phyloP scores from a whole-genome alignment of 2,113 vertebrate genomes.

The Ammodytes dubius region DNA sequence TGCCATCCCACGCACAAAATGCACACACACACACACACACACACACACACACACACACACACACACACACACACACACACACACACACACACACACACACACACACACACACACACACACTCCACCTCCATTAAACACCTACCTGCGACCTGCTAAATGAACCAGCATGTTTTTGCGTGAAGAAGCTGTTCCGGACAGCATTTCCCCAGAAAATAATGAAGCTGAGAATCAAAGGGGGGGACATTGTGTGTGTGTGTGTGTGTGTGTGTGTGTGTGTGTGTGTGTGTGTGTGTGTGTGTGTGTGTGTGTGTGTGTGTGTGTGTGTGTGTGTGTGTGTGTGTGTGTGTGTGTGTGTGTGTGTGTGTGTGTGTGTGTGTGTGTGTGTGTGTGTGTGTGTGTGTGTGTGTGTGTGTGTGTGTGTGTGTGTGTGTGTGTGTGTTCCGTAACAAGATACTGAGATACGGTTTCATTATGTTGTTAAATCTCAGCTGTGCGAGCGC shows the following conservation, averaged over 20 bases:
- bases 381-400: conserved; percentile 1
- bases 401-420: neutral
- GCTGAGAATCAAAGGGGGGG: conserved; percentile 41
- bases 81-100: conserved; percentile 10
- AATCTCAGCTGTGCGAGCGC: conserved; percentile 29
- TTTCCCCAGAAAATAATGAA: conserved; percentile 56
- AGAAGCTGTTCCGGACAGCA: neutral
- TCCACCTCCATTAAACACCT: conserved; percentile 38
- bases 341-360: neutral
- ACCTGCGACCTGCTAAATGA: conserved; percentile 38
- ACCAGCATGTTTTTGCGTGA: conserved; percentile 37
- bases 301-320: neutral
- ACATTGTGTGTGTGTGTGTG: neutral
- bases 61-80: conserved; percentile 6
- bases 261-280: neutral
- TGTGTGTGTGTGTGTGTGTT: neutral
- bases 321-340: neutral
- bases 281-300: neutral
- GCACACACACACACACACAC: conserved; percentile 5
- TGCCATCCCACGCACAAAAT: conserved; percentile 9
- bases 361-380: conserved; percentile 1
- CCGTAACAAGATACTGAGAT: conserved; percentile 39
- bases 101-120: conserved; percentile 9
- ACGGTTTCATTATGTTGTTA: conserved; percentile 10
- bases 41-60: conserved; percentile 13